Percentiles rank a stretch among this genome's conserved stretches.
Evolutionary conservation across 2,888 invertebrate species (phyloP).

Genomic region (Tyria jacobaeae): DNA sequence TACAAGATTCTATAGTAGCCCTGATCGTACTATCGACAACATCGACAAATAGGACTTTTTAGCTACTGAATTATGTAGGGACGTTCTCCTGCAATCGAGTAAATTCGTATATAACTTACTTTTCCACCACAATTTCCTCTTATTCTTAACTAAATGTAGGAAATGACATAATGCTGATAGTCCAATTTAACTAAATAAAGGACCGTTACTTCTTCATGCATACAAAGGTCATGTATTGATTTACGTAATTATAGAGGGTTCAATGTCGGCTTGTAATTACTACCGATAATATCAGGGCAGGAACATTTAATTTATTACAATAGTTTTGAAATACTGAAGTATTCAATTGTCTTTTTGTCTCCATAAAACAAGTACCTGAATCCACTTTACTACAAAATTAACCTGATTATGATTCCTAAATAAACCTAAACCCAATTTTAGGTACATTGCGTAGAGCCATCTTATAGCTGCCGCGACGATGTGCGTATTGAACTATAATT

Average conservation of each 20-base stretch:
- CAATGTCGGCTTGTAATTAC: slow-evolving; percentile 16
- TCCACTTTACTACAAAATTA: background rate
- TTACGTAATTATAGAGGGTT: slow-evolving; percentile 30
- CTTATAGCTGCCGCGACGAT: no score
- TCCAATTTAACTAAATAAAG: slow-evolving; percentile 58
- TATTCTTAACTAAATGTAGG: slow-evolving; percentile 22
- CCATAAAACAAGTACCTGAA: no score
- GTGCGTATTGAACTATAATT: no score
- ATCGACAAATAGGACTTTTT: no score
- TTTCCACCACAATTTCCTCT: slow-evolving; percentile 14
- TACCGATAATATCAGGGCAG: slow-evolving; percentile 8
- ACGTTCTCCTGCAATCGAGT: no score
- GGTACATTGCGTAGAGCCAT: no score
- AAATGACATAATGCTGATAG: slow-evolving; percentile 57
- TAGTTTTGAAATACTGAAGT: background rate
- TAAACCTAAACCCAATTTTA: no score
- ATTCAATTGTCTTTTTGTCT: background rate
- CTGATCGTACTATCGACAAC: no score
- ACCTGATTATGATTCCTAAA: no score
- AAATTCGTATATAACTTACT: no score
- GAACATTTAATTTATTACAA: slow-evolving; percentile 6
- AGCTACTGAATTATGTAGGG: no score
- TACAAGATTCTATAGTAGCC: no score
- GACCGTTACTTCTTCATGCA: slow-evolving; percentile 28
- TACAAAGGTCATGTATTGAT: slow-evolving; percentile 29